These are phyloP conservation scores for Nymphalis c-album DNA, from an alignment of 2,888 invertebrate species.

Conservation along the genomic window DNA sequence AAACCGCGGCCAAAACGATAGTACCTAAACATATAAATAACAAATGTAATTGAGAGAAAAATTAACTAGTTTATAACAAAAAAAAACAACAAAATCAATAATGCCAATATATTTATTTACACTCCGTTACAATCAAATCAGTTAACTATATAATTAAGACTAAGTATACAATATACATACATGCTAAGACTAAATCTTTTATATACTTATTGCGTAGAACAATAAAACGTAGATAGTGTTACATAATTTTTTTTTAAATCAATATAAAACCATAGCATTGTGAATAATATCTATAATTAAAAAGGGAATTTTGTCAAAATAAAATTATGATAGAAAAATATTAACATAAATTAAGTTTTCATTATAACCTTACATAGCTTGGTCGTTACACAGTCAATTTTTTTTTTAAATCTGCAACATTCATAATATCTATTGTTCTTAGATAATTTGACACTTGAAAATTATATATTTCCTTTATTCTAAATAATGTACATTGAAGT, in stretches of 20 bases:
- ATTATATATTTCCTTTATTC: neutral
- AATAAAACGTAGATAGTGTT: conserved; percentile 5
- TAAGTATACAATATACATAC: conserved; percentile 20
- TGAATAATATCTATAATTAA: neutral
- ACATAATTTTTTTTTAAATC: neutral
- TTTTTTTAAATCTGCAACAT: neutral
- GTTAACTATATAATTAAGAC: conserved; percentile 23
- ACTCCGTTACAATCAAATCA: conserved; percentile 46
- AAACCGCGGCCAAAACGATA: no score
- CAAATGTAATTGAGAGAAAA: neutral
- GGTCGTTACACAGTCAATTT: neutral
- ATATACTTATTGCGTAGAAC: conserved; percentile 10
- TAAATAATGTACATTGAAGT: neutral
- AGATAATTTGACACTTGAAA: conserved; percentile 13
- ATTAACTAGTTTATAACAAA: neutral
- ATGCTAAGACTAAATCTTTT: conserved; percentile 9
- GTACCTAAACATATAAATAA: neutral
- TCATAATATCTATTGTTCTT: conserved; percentile 1
- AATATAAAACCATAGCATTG: neutral
- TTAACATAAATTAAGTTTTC: neutral
- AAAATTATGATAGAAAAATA: conserved; percentile 6
- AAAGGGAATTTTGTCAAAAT: conserved; percentile 13
- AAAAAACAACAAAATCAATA: conserved; percentile 39
- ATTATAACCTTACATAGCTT: neutral
- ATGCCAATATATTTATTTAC: conserved; percentile 67